phyloP scores from a whole-genome alignment of 1,140 invertebrate genomes.

The Pseudomyrmex concolor region DNA sequence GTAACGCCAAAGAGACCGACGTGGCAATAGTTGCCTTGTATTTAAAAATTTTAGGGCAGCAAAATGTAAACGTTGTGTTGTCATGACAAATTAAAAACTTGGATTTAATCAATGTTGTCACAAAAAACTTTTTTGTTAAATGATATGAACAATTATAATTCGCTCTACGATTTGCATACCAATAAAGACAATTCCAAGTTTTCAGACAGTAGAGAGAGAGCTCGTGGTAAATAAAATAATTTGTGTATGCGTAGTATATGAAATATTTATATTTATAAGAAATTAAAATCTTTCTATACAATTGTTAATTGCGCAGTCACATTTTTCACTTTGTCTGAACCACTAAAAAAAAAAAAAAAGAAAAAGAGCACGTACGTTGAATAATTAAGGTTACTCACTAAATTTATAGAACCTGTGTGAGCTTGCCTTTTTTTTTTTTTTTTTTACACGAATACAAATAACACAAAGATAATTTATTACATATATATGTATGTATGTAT shows the following conservation, averaged over 20 bases:
- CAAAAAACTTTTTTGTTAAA: not conserved
- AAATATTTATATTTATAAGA: conserved; percentile 85
- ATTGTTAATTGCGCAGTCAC: conserved; percentile 77
- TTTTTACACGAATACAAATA: conserved; percentile 73
- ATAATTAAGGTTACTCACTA: conserved; percentile 78
- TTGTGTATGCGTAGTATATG: conserved; percentile 76
- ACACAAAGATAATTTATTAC: conserved; percentile 72
- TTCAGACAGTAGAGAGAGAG: not conserved
- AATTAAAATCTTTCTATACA: conserved; percentile 85
- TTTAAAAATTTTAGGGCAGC: not conserved
- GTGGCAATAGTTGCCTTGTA: not conserved
- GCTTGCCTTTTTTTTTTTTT: conserved; percentile 73
- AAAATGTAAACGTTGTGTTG: not conserved
- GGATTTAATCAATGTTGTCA: not conserved
- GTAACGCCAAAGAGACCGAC: not conserved
- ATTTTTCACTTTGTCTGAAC: conserved; percentile 71
- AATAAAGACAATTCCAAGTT: not conserved
- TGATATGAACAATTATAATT: not conserved
- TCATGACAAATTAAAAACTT: not conserved
- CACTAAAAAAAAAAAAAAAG: conserved; percentile 52
- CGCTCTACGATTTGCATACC: not conserved
- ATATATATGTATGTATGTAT: conserved; percentile 62
- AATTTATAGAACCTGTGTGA: conserved; percentile 73
- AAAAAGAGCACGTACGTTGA: conserved; percentile 66
- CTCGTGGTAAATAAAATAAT: conserved; percentile 51